Base-by-base conservation (phyloP, 2,888 invertebrate species). In the Neria commutata region DNA sequence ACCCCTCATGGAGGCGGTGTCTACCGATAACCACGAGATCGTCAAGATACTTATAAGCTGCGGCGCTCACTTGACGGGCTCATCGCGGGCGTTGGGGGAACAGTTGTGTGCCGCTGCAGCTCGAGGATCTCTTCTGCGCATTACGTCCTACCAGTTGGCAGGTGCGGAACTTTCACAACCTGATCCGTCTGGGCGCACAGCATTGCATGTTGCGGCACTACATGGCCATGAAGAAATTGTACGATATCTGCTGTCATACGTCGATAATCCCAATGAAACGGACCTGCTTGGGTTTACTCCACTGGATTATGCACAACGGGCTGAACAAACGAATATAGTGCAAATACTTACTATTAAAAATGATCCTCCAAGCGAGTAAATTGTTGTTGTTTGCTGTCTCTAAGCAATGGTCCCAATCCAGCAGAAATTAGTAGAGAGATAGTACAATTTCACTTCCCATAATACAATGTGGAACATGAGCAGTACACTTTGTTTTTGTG, bases 61-160 rank as follows among this genome's bases (percentile, higher is more conserved):
- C 67, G 94, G 94, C 0, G 92, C 92, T 1, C 90, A 91, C 70
- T 77, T 92, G 21, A 86, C 86, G 1, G 85, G 84, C 8, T 84
- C 86, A 0, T 81, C 84, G 0, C 83, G 85, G 25, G 80, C 84
- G 1, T 79, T 91, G 0, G 89, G 88, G 0, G 90, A 90, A 65
- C 86, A 89, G 68, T 80, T 93, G 54, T 90, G 90, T 5, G 71
- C 83, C 0, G 89, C 90, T 0, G 88, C 90, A 0, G 85, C 87
- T 2, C 83, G 83, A 10, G 89, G 89, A 0, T 83, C 86, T 10
- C 54, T 86, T 1, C 75, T 74, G 3, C 85, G 88, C 19, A 74
- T 92, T 11, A 80, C 85, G 58, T 88, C 90, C 0, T 86, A 87
- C 68, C 80, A 83, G 26, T 63, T 86, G n/a, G 91, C 91, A 0